Conservation (phyloP, 2,113 vertebrate genomes). For the pig (Sus scrofa) region DNA sequence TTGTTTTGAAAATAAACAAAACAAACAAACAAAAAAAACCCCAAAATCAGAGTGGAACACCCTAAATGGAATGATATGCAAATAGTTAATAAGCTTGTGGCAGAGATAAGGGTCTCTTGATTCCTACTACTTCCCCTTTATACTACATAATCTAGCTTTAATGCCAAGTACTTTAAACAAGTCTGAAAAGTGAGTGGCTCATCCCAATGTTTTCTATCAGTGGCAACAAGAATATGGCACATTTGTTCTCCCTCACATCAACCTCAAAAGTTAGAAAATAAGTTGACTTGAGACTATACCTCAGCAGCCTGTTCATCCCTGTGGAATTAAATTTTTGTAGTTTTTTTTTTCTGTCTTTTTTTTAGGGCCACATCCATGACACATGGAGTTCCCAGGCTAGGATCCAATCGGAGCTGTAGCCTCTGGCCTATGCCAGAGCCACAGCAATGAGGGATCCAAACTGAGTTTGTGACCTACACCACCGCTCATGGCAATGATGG, state of each 20-base stretch:
- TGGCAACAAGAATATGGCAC: background rate
- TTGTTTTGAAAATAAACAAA: slow-evolving; percentile 39
- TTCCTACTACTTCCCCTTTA: background rate
- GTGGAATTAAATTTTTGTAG: too few species aligned
- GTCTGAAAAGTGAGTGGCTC: background rate
- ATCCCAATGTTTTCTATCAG: background rate
- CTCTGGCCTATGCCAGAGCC: too few species aligned
- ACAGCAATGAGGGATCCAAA: too few species aligned
- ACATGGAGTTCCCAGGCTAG: too few species aligned
- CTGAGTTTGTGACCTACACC: too few species aligned
- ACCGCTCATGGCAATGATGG: too few species aligned
- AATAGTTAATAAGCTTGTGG: background rate
- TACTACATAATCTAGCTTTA: background rate
- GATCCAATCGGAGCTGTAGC: too few species aligned
- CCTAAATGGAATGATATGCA: background rate
- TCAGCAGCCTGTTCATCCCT: background rate
- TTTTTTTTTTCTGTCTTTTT: too few species aligned
- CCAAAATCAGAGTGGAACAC: background rate
- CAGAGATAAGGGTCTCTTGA: background rate
- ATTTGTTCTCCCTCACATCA: background rate
- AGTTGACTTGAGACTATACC: background rate
- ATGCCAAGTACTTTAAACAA: background rate
- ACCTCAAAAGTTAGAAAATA: background rate
- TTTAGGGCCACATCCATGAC: too few species aligned
- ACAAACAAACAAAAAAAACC: background rate